Conservation (phyloP, 2,888 invertebrate genomes). For the Aleiodes leptofemur region DNA sequence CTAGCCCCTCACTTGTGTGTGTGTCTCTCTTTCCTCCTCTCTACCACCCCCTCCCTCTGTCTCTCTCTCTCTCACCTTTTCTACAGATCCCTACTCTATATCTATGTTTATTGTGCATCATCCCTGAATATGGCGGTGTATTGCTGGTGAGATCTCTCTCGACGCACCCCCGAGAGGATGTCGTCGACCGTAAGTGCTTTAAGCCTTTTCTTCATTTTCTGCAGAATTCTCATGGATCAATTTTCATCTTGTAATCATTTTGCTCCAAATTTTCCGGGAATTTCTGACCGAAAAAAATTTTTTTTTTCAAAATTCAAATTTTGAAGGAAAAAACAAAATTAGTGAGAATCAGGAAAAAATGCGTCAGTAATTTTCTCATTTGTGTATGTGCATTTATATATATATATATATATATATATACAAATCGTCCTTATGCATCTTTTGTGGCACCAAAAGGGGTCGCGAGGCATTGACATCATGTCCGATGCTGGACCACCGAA, state of each 20-base stretch:
- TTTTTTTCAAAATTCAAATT: no score
- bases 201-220: constrained; percentile 4
- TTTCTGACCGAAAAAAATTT: no score
- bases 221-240: background rate
- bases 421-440: constrained; percentile 10
- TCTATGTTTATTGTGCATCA: constrained; percentile 56
- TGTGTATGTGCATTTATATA: background rate
- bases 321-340: background rate
- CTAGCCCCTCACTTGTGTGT: constrained; percentile 21
- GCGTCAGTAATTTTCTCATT: background rate
- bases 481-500: constrained; percentile 18
- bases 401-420: background rate
- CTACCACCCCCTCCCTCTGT: no score
- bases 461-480: constrained; percentile 27
- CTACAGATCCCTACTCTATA: constrained; percentile 41
- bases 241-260: background rate
- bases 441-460: constrained; percentile 15
- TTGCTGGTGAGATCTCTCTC: constrained; percentile 54
- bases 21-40: constrained; percentile 4
- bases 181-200: constrained; percentile 56
- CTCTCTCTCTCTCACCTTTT: constrained; percentile 39
- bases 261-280: no score
- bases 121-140: constrained; percentile 52
- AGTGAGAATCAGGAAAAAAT: constrained; percentile 18
- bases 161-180: constrained; percentile 54